phyloP scores from a whole-genome alignment of 2,113 vertebrate genomes.

The Perca fluviatilis region DNA sequence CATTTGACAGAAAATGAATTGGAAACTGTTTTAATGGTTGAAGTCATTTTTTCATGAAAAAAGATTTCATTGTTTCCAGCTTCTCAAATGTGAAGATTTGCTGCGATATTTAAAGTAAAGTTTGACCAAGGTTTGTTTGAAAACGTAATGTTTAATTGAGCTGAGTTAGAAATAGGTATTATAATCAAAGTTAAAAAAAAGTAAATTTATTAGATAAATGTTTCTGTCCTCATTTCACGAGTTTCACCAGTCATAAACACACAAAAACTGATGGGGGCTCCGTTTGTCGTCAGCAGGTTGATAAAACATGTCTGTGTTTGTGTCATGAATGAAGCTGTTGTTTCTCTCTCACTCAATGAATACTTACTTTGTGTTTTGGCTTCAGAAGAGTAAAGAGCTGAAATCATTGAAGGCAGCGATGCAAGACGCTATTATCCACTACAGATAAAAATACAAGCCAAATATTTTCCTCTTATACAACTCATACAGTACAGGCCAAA shows the following conservation, averaged over 20 bases:
- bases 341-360: conserved; percentile 18
- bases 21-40: no score
- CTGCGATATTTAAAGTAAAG: no score
- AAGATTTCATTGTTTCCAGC: no score
- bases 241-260: background rate
- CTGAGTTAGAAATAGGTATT: no score
- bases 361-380: conserved; percentile 20
- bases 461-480: no score
- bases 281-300: conserved; percentile 17
- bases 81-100: no score
- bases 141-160: no score
- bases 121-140: no score
- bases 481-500: no score
- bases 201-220: background rate
- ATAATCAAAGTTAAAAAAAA: no score
- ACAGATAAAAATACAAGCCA: background rate
- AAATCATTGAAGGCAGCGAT: background rate
- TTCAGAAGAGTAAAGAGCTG: background rate
- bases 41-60: no score
- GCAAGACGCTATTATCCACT: background rate
- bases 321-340: conserved; percentile 23
- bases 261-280: background rate
- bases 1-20: no score
- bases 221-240: background rate
- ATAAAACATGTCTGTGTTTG: conserved; percentile 6